Evolutionary conservation across 2,888 invertebrate genomes (phyloP), one percentile per base, ranked within the genome.

Genomic region (Dioctria rufipes): DNA sequence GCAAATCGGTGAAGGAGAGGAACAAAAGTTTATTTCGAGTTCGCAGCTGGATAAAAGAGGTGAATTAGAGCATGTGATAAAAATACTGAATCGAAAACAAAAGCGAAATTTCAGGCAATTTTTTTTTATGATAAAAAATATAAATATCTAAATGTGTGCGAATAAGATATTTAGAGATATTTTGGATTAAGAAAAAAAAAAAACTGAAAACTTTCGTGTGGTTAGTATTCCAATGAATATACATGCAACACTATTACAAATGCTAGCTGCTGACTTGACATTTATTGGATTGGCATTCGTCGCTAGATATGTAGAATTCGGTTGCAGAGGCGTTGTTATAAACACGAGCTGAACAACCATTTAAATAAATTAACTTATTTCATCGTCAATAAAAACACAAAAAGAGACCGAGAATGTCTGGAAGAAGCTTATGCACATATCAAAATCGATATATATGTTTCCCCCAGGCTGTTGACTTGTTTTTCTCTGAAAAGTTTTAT

Each of bases 21-120:
- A 69, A 69, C 49, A 69, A 69, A 69, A 51, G 49, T 69, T 69
- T 39, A 54, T 54, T 54, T 54, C 11, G 25, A 25, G 2, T 25
- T 54, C 49, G 69, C 51, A n/a, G n/a, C 37, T 25, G 25, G 69
- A 69, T 69, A 69, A 69, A 54, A 69, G 49, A 69, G 25, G 0
- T 25, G 69, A 69, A 69, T 5, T 69, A 51, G 69, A 51, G 69
- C 69, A 69, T 69, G 40, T 69, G 69, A 69, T 69, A 69, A 69
- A 69, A 54, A n/a, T n/a, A 11, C 11, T 54, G 54, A 11, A 54
- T 8, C 11, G 54, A n/a, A 8, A 54, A 54, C 54, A 54, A 54
- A 54, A 54, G 54, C 54, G 54, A 54, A 54, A 54, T 54, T 54
- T 54, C 54, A 54, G 54, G 11, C 54, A 11, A 11, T 8, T 54